A percentile compares a stretch with the other conserved stretches of the same genome.
Conservation (phyloP, 2,797 vertebrate species). For the Arrhamphus sclerolepis region DNA sequence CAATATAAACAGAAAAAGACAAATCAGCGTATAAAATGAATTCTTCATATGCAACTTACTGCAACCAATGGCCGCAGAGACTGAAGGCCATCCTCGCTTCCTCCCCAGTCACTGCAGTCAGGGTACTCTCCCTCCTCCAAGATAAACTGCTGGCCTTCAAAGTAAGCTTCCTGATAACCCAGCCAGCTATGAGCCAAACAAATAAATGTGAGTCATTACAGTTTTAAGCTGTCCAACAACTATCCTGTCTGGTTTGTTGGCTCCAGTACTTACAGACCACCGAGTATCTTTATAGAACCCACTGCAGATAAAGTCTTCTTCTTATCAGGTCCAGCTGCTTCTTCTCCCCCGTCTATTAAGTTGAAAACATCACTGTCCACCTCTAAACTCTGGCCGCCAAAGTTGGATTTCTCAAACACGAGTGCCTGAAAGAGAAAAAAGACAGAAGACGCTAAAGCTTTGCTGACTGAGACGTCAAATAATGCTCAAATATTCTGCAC, state of each 20-base stretch:
- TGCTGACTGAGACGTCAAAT: no score
- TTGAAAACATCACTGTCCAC: slow-evolving; percentile 81
- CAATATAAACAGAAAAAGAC: no score
- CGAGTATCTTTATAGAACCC: slow-evolving; percentile 90
- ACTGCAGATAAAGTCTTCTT: slow-evolving; percentile 71
- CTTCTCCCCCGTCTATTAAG: slow-evolving; percentile 58
- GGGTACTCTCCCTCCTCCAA: slow-evolving; percentile 94
- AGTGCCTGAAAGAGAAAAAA: slow-evolving; percentile 76
- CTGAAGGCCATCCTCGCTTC: slow-evolving; percentile 78
- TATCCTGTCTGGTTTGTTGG: not conserved
- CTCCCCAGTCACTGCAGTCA: slow-evolving; percentile 90
- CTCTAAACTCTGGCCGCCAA: slow-evolving; percentile 86
- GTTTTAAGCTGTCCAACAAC: not conserved
- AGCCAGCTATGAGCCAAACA: slow-evolving; percentile 85
- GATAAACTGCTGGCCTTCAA: slow-evolving; percentile 93
- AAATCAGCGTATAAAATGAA: not conserved
- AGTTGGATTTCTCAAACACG: slow-evolving; percentile 90
- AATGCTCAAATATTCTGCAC: slow-evolving; percentile 29
- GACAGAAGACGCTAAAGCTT: not conserved
- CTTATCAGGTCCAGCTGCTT: slow-evolving; percentile 12
- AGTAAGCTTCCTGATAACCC: slow-evolving; percentile 87
- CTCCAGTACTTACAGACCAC: slow-evolving; percentile 89
- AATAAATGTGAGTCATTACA: no score
- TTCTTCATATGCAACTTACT: slow-evolving; percentile 77
- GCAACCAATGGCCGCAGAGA: slow-evolving; percentile 87